Percentiles rank a stretch among this genome's conserved stretches.
Evolutionary conservation across 2,797 vertebrate genomes (phyloP).

Genomic region (Epinephelus awoara): DNA sequence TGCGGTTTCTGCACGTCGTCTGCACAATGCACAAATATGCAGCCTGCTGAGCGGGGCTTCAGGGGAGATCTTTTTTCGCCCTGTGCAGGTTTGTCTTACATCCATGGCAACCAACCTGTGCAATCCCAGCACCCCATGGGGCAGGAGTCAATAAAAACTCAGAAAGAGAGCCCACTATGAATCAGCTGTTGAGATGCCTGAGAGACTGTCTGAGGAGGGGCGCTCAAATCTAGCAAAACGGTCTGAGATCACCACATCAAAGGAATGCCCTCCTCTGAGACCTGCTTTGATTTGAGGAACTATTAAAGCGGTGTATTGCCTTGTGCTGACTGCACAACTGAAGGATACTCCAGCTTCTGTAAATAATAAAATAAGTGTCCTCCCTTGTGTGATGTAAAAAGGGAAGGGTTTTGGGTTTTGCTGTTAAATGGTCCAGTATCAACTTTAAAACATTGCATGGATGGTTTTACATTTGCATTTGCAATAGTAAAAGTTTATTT

Average conservation of each 20-base stretch:
- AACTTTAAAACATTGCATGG: not conserved
- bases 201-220: constrained; percentile 42
- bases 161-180: constrained; percentile 46
- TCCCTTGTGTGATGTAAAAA: not conserved
- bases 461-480: not conserved
- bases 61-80: constrained; percentile 65
- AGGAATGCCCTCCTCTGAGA: constrained; percentile 45
- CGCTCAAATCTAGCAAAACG: constrained; percentile 35
- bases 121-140: constrained; percentile 61
- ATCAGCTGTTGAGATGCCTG: constrained; percentile 69
- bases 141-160: constrained; percentile 65
- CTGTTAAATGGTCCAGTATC: not conserved
- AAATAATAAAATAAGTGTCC: constrained; percentile 16
- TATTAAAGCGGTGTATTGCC: constrained; percentile 18
- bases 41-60: constrained; percentile 72
- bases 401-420: not conserved
- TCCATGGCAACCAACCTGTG: constrained; percentile 82
- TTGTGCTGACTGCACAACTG: constrained; percentile 7
- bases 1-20: constrained; percentile 69
- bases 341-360: constrained; percentile 6
- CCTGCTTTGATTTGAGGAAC: constrained; percentile 42
- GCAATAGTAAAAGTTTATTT: not conserved
- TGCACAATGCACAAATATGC: constrained; percentile 78
- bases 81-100: constrained; percentile 74
- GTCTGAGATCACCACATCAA: constrained; percentile 52